phyloP scores from a whole-genome alignment of 2,888 invertebrate genomes.

The Rhamphomyia laevipes region DNA sequence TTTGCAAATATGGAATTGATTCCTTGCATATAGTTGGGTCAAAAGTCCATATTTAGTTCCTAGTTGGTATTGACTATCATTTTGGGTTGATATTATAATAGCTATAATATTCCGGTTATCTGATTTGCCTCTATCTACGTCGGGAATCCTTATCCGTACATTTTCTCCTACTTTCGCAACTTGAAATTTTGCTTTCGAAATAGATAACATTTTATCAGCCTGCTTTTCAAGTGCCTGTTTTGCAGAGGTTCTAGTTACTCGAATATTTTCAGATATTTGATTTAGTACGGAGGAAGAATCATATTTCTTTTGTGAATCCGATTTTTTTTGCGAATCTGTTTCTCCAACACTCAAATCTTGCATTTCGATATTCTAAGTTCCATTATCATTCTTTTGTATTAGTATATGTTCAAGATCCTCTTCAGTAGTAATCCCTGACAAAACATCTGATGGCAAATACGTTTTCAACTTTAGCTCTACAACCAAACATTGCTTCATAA shows the following conservation, averaged over 20 bases:
- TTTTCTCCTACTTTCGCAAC: background rate
- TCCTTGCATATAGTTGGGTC: background rate
- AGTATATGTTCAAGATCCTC: background rate
- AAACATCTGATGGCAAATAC: background rate
- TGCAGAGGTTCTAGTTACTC: background rate
- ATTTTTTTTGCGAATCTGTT: too few relatives aligned
- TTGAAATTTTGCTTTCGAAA: background rate
- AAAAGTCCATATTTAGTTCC: background rate
- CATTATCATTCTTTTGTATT: background rate
- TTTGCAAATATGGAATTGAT: too few relatives aligned
- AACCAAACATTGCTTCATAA: slow-evolving; percentile 30
- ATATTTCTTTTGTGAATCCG: too few relatives aligned
- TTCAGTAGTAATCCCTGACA: background rate
- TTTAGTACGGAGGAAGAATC: too few relatives aligned
- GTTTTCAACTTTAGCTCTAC: slow-evolving; percentile 12
- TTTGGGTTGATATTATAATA: background rate
- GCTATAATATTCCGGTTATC: background rate
- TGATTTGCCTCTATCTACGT: background rate
- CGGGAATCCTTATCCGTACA: background rate
- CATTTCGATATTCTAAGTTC: background rate
- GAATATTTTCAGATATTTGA: too few relatives aligned
- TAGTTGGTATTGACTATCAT: background rate
- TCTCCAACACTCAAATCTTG: background rate
- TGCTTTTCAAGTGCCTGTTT: background rate
- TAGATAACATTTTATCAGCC: background rate